Conservation (phyloP, 2,888 invertebrate species). For the Melanostoma scalare region DNA sequence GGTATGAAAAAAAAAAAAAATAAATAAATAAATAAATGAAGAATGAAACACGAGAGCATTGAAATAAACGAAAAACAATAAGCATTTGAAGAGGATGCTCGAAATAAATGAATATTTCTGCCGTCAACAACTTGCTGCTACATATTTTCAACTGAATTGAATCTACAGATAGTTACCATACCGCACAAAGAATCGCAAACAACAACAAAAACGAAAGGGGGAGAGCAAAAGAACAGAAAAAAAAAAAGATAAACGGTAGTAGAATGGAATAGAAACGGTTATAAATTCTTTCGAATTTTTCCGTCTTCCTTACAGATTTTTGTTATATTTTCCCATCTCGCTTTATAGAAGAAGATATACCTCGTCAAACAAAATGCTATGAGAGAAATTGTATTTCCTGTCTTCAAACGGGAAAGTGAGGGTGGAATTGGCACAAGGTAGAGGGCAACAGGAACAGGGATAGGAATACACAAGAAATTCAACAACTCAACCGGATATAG, state of each 20-base stretch:
- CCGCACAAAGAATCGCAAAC: conserved; percentile 37
- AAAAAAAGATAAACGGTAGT: neutral
- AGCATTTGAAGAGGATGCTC: conserved; percentile 25
- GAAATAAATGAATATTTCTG: conserved; percentile 38
- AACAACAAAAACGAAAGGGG: conserved; percentile 1
- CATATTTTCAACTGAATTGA: conserved; percentile 40
- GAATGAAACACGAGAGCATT: neutral
- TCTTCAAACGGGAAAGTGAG: conserved; percentile 9
- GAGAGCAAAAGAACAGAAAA: neutral
- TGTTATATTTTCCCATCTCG: conserved; percentile 15
- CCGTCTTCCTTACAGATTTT: conserved; percentile 20
- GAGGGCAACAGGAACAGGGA: conserved; percentile 15
- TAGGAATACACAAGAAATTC: conserved; percentile 33
- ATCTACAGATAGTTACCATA: conserved; percentile 58
- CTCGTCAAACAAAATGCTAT: conserved; percentile 23
- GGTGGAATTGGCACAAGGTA: conserved; percentile 2
- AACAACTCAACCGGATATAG: conserved; percentile 67
- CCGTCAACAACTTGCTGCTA: conserved; percentile 46
- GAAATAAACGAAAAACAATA: conserved; percentile 16
- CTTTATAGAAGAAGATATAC: neutral
- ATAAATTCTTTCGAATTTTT: conserved; percentile 40
- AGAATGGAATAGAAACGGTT: conserved; percentile 20
- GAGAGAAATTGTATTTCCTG: conserved; percentile 51
- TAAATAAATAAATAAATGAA: too few relatives aligned
- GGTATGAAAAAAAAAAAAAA: neutral